Base-by-base conservation (phyloP, 2,797 vertebrate genomes). In the Buphagus erythrorhynchus region DNA sequence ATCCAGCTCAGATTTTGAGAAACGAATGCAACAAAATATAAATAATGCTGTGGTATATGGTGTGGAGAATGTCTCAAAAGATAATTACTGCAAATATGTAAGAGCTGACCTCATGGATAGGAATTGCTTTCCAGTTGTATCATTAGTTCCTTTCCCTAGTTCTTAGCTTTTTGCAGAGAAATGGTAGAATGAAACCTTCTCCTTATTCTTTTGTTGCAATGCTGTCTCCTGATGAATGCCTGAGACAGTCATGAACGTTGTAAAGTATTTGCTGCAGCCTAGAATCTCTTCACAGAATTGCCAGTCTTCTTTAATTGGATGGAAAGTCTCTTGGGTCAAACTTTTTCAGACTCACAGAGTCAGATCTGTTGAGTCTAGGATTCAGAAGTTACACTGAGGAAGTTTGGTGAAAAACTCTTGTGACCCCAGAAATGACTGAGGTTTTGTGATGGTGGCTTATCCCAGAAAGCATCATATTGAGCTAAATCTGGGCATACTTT, bases 401-500 rank as follows among this genome's bases (percentile, higher is more conserved):
- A 58, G 13, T 54, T 31, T 46, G 31, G 16, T 19, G 21, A 12
- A 42, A 61, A 51, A 31, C 2, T 36, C n/a, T 35, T 25, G 7
- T 46, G 62, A 33, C 7, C 14, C 11, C 51, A 74, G 28, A 77
- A 93, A 66, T 13, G 0, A 29, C 10, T 57, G 18, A 0, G 0
- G 0, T 17, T 92, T 46, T 74, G 12, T 51, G 19, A 22, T 74
- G 11, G n/a, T 48, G 16, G 7, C 11, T 71, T 80, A 21, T 17
- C 46, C 24, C 40, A 33, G 9, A 73, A 46, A 66, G 5, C 22
- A 16, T 10, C 19, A 21, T 5, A 57, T 45, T 71, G 36, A 11
- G 6, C 24, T 35, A 40, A 26, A 10, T 75, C 35, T 81, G 35
- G 21, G 14, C 18, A 28, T 33, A 35, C 4, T 72, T 16, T 71